These are phyloP conservation scores for Bombus cullumanus DNA, from an alignment of 1,140 invertebrate species.

Conservation along the genomic window DNA sequence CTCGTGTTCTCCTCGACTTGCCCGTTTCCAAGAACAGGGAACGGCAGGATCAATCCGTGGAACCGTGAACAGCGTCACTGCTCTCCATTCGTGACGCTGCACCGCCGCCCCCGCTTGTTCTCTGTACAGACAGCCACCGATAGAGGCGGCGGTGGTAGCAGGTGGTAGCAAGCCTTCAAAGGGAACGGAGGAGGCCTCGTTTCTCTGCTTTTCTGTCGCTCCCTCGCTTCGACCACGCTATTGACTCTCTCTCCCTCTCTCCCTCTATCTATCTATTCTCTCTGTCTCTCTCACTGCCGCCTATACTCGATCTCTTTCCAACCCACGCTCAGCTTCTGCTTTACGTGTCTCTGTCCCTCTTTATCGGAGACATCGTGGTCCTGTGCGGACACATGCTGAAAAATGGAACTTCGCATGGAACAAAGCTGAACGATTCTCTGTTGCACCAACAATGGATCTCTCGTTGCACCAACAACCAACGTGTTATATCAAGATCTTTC, in stretches of 20 bases:
- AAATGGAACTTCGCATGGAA: not conserved
- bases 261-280: too few species aligned
- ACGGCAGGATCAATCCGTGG: constrained; percentile 39
- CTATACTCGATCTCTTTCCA: not conserved
- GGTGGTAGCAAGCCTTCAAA: constrained; percentile 51
- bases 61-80: constrained; percentile 59
- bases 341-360: not conserved
- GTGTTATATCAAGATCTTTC: too few species aligned
- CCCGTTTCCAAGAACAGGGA: constrained; percentile 20
- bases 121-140: constrained; percentile 24
- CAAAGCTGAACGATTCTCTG: not conserved
- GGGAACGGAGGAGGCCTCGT: constrained; percentile 30
- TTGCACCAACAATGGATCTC: not conserved
- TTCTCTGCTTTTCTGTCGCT: not conserved
- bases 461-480: too few species aligned
- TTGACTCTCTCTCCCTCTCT: not conserved
- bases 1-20: not conserved
- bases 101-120: constrained; percentile 34
- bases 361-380: not conserved
- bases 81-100: constrained; percentile 35
- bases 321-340: too few species aligned
- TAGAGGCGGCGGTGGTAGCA: constrained; percentile 47
- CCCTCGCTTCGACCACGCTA: too few species aligned
- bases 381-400: not conserved
- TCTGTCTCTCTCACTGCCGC: not conserved